Percentiles rank a stretch among this genome's conserved stretches.
phyloP scores from a whole-genome alignment of 2,113 vertebrate species.

The Nesoenas mayeri region DNA sequence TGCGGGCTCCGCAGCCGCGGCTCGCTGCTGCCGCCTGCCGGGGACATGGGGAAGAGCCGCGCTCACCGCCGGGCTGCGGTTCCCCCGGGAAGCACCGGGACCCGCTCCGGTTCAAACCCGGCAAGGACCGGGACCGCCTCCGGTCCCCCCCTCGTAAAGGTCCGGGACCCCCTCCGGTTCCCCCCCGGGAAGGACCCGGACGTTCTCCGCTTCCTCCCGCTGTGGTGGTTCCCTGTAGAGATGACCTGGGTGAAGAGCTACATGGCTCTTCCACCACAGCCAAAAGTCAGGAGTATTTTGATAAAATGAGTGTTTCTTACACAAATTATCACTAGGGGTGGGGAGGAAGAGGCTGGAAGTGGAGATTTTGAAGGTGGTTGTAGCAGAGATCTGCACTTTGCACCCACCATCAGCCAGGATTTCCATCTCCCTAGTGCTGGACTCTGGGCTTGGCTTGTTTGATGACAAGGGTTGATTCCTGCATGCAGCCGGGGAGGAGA shows the following conservation, averaged over 20 bases:
- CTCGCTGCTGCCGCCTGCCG: conserved; percentile 52
- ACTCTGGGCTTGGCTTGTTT: not conserved
- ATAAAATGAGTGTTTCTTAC: not conserved
- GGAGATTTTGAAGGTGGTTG: not conserved
- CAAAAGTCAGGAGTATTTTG: not conserved
- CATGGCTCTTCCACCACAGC: not conserved
- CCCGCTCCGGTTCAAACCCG: too few relatives aligned
- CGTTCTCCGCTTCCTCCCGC: too few relatives aligned
- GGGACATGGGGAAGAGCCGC: not conserved
- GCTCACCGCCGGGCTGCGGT: not conserved
- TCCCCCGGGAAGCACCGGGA: too few relatives aligned
- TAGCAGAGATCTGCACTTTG: not conserved
- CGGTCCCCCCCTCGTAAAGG: too few relatives aligned
- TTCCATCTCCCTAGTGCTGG: not conserved
- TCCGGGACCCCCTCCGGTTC: too few relatives aligned
- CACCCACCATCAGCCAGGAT: not conserved
- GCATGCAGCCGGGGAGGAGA: not conserved
- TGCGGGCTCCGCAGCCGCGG: not conserved
- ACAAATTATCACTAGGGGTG: not conserved
- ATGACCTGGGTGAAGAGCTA: not conserved
- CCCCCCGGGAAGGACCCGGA: too few relatives aligned
- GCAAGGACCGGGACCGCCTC: not conserved
- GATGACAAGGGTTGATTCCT: not conserved
- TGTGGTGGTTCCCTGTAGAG: not conserved
- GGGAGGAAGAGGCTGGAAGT: not conserved